Evolutionary conservation across 2,888 invertebrate species (phyloP), one percentile per base, ranked within the genome.

Genomic region (Hofmannophila pseudospretella): DNA sequence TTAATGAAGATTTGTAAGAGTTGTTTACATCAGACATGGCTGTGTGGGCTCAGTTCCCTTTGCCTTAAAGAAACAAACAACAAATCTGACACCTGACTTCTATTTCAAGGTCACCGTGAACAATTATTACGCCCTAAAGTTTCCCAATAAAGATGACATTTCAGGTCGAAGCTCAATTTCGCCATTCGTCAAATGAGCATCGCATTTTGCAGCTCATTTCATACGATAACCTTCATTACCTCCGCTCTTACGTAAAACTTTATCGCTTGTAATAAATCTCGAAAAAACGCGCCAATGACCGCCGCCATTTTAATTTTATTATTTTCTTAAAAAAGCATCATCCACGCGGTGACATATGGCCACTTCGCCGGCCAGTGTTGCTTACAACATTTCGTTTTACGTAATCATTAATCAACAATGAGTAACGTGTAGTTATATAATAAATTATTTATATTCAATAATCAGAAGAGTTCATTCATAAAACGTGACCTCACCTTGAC

Each of bases 231-330:
- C 29, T n/a, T 33, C 33, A 30, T 38, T 25, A 37, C 22, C 4
- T 12, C 30, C 2, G 13, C 7, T 20, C 11, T 36, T 40, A 36
- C 36, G 32, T 26, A 39, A 28, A 32, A 22, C 3, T 10, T 36
- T 30, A 39, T 39, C 28, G 23, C 25, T 9, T 11, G 36, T 19
- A 41, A 37, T 41, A 39, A 41, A 36, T 41, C 40, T 39, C 19
- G 4, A 7, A 23, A 35, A 39, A 28, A 19, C 26, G 27, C 32
- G 37, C 27, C 23, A 32, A 34, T 34, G 32, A 10, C 8, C 16
- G 23, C 20, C 36, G 29, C 38, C 33, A 30, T 34, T 30, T 14
- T 23, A n/a, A 9, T 9, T 12, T 14, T 23, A 11, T 16, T 23
- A 12, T 12, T 31, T 34, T 34, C 26, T 20, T 9, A 1, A 22